Evolutionary conservation across 2,797 vertebrate species (phyloP).

Genomic region (Discoglossus pictus): DNA sequence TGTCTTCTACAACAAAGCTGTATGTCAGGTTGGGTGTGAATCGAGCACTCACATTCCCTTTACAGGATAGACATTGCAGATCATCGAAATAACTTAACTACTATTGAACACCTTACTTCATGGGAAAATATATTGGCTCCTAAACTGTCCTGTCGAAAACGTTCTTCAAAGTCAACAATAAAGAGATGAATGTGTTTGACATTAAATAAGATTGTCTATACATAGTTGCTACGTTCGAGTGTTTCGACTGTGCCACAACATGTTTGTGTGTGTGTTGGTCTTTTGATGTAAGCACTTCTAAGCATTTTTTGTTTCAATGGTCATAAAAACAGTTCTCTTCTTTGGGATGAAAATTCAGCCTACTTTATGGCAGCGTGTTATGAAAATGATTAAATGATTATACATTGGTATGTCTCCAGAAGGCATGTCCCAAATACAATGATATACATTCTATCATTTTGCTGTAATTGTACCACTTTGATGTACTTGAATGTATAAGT

Average conservation of each 20-base stretch:
- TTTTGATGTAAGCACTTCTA: slow-evolving; percentile 50
- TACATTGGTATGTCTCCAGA: slow-evolving; percentile 45
- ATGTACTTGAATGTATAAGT: slow-evolving; percentile 33
- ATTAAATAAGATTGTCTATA: slow-evolving; percentile 26
- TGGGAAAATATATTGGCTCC: too few species aligned
- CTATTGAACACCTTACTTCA: too few species aligned
- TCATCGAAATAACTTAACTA: too few species aligned
- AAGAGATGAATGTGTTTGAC: slow-evolving; percentile 2
- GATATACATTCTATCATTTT: slow-evolving; percentile 17
- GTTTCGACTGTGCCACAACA: slow-evolving; percentile 40
- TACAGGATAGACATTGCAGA: too few species aligned
- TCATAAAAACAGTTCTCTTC: slow-evolving; percentile 42
- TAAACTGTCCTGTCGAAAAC: too few species aligned
- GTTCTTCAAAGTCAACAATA: background rate
- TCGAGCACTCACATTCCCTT: too few species aligned
- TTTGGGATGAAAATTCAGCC: slow-evolving; percentile 32
- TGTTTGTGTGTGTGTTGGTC: slow-evolving; percentile 30
- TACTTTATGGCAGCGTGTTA: slow-evolving; percentile 41
- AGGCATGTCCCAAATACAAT: slow-evolving; percentile 20
- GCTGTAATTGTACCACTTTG: slow-evolving; percentile 14
- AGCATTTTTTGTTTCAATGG: slow-evolving; percentile 50
- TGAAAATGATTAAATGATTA: slow-evolving; percentile 51
- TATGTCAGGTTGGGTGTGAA: too few species aligned
- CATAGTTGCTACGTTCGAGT: slow-evolving; percentile 25
- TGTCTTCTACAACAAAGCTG: too few species aligned